Conservation (phyloP, 2,113 vertebrate species). For the Sinocyclocheilus maitianheensis region DNA sequence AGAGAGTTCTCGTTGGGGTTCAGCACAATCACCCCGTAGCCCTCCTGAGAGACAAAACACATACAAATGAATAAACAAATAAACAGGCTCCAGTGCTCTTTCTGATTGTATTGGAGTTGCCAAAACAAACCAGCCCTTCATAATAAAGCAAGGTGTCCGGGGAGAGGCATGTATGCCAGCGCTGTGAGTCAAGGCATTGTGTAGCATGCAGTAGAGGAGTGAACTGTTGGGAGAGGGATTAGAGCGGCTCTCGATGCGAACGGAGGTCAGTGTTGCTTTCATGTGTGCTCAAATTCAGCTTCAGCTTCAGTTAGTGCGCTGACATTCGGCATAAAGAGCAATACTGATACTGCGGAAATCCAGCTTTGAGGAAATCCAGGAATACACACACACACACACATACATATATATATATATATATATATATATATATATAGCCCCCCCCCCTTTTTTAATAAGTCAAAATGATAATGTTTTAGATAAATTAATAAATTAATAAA, state of each 20-base stretch:
- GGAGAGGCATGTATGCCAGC: conserved; percentile 42
- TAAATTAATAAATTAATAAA: neutral
- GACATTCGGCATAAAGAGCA: neutral
- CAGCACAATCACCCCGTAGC: conserved; percentile 93
- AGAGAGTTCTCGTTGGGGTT: conserved; percentile 98
- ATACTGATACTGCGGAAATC: neutral
- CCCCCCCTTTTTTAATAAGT: neutral
- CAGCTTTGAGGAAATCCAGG: neutral
- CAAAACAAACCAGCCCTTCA: conserved; percentile 25
- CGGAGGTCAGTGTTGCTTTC: conserved; percentile 4
- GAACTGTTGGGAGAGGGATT: conserved; percentile 33
- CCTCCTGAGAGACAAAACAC: conserved; percentile 81
- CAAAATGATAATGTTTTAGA: neutral
- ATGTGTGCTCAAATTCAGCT: conserved; percentile 12
- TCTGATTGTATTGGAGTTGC: conserved; percentile 3
- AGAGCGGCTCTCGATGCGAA: conserved; percentile 9
- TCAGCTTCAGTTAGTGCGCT: neutral
- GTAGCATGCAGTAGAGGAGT: conserved; percentile 24
- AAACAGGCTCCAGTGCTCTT: conserved; percentile 19
- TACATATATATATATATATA: too few relatives aligned
- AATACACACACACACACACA: too few relatives aligned
- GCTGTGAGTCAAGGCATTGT: conserved; percentile 25
- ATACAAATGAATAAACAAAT: conserved; percentile 41
- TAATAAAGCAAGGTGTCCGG: conserved; percentile 45
- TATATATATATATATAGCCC: too few relatives aligned